Evolutionary conservation across 1,140 invertebrate species (phyloP).

Genomic region (Pomacea maculata): DNA sequence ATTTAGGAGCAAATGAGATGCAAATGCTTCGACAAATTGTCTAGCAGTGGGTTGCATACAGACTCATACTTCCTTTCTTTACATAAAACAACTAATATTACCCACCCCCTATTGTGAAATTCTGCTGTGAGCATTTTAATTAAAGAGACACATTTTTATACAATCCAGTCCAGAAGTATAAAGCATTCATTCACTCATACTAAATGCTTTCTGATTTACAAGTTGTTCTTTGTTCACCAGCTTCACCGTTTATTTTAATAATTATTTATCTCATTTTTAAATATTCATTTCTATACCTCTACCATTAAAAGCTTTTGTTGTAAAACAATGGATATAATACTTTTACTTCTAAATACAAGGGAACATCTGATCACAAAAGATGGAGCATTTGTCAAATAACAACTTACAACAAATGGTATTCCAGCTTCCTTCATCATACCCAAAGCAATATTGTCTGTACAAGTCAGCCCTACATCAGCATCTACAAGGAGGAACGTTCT

Average conservation of each 20-base stretch:
- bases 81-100: background rate
- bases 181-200: too few species aligned
- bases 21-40: too few species aligned
- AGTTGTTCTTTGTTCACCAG: too few species aligned
- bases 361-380: background rate
- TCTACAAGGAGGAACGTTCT: constrained; percentile 57
- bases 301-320: background rate
- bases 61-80: background rate
- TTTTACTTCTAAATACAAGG: background rate
- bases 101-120: background rate
- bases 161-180: too few species aligned
- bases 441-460: constrained; percentile 51
- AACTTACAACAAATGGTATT: constrained; percentile 29
- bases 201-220: too few species aligned
- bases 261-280: too few species aligned
- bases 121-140: too few species aligned
- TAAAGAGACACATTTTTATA: too few species aligned
- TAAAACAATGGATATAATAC: background rate
- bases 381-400: background rate
- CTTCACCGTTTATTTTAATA: too few species aligned
- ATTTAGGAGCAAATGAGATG: too few species aligned
- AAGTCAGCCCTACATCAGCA: constrained; percentile 47
- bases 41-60: background rate
- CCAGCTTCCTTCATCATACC: constrained; percentile 57
- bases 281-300: too few species aligned